phyloP scores from a whole-genome alignment of 2,888 invertebrate species.

The Crocallis elinguaria region DNA sequence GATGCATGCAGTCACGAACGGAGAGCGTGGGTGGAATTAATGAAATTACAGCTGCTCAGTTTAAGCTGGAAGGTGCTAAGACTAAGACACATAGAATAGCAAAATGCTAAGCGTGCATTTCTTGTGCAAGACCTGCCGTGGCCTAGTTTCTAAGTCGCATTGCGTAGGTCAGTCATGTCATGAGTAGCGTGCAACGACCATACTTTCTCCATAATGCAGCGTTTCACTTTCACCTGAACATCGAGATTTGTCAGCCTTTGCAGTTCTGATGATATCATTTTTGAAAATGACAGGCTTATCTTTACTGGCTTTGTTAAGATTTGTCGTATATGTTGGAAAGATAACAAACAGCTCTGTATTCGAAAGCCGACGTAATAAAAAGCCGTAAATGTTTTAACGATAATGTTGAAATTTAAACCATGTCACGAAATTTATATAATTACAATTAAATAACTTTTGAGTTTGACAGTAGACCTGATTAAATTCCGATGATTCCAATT shows the following conservation, averaged over 20 bases:
- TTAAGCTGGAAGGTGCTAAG: constrained; percentile 39
- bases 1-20: constrained; percentile 44
- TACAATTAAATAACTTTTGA: neutral
- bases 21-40: constrained; percentile 44
- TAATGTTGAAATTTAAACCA: neutral
- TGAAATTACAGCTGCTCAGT: constrained; percentile 42
- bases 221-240: constrained; percentile 69
- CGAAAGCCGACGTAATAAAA: neutral
- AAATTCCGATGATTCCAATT: too few species aligned
- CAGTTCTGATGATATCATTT: constrained; percentile 28
- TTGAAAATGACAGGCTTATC: constrained; percentile 8
- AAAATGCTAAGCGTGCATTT: constrained; percentile 54
- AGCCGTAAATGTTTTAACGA: neutral
- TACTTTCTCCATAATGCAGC: constrained; percentile 68
- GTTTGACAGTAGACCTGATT: neutral
- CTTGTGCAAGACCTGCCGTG: constrained; percentile 63
- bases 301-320: neutral
- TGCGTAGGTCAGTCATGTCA: constrained; percentile 75
- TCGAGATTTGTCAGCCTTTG: constrained; percentile 45
- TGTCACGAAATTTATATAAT: neutral
- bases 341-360: neutral
- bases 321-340: neutral
- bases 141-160: constrained; percentile 67
- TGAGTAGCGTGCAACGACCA: constrained; percentile 51
- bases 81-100: constrained; percentile 40